A percentile compares a stretch with the other conserved stretches of the same genome.
Conservation (phyloP, 2,888 invertebrate species). For the Meiosimyza decipiens region DNA sequence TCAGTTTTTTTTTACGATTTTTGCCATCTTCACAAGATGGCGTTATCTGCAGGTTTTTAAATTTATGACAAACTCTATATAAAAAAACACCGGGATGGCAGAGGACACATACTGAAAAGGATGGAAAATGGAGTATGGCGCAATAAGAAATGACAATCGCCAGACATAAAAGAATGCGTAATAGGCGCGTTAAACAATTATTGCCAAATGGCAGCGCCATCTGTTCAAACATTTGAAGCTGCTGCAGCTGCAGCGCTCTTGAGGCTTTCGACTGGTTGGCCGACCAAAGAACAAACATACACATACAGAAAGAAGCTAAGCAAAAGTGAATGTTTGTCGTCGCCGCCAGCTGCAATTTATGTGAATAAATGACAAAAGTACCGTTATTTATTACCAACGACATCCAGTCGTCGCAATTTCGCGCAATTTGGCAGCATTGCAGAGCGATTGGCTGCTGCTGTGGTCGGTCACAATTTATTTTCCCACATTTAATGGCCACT, state of each 20-base stretch:
- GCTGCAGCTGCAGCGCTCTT: neutral
- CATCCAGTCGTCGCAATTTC: constrained; percentile 39
- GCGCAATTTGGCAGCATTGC: constrained; percentile 31
- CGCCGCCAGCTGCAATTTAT: constrained; percentile 47
- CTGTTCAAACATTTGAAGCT: constrained; percentile 24
- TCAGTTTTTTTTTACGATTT: neutral
- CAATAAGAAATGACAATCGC: constrained; percentile 12
- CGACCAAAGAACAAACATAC: neutral
- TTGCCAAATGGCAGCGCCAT: constrained; percentile 59
- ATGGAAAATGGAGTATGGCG: neutral
- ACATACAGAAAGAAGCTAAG: neutral
- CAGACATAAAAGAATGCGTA: constrained; percentile 12
- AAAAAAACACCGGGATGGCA: neutral
- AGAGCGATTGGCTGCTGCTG: neutral
- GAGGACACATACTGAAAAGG: neutral
- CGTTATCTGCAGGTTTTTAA: neutral
- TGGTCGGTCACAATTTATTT: constrained; percentile 1
- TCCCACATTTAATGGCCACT: constrained; percentile 27
- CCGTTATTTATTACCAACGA: constrained; percentile 62
- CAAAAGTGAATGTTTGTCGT: neutral
- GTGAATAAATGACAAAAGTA: constrained; percentile 62
- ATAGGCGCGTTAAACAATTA: constrained; percentile 47
- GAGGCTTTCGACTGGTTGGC: neutral
- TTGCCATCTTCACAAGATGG: neutral
- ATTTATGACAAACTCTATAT: constrained; percentile 1